A percentile compares a stretch with the other conserved stretches of the same genome.
Evolutionary conservation across 2,797 vertebrate genomes (phyloP).

Genomic region (Carapus acus): DNA sequence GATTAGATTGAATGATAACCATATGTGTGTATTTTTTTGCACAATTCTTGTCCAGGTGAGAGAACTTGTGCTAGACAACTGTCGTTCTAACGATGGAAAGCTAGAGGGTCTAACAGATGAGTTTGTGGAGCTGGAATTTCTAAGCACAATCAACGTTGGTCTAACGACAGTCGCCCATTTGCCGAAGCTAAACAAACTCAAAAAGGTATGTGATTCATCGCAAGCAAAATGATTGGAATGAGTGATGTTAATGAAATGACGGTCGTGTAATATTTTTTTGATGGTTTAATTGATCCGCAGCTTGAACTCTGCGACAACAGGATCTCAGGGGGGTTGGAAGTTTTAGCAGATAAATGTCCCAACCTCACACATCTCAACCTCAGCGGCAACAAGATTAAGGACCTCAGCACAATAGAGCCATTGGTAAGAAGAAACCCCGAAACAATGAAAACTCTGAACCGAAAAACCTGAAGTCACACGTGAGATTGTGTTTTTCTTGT

Average conservation of each 20-base stretch:
- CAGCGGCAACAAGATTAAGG: slow-evolving; percentile 99
- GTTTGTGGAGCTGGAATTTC: slow-evolving; percentile 95
- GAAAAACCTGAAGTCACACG: too few relatives aligned
- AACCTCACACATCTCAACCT: slow-evolving; percentile 99
- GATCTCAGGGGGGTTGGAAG: slow-evolving; percentile 98
- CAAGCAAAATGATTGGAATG: too few relatives aligned
- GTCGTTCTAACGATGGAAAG: slow-evolving; percentile 93
- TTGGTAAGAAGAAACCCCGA: slow-evolving; percentile 77
- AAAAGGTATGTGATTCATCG: slow-evolving; percentile 84
- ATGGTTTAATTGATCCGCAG: slow-evolving; percentile 62
- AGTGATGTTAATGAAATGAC: too few relatives aligned
- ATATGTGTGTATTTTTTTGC: not conserved
- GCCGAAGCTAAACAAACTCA: slow-evolving; percentile 98
- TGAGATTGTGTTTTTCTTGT: too few relatives aligned
- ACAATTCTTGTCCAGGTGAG: slow-evolving; percentile 78
- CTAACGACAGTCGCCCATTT: slow-evolving; percentile 91
- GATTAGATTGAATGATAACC: too few relatives aligned
- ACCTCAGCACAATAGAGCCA: slow-evolving; percentile 98
- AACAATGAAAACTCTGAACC: not conserved
- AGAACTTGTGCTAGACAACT: slow-evolving; percentile 97
- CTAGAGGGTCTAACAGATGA: slow-evolving; percentile 96
- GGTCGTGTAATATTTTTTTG: slow-evolving; percentile 15
- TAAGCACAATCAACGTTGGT: slow-evolving; percentile 98
- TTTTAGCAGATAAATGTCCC: slow-evolving; percentile 95
- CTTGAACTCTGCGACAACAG: slow-evolving; percentile 98